These are phyloP conservation scores for Dione vanillae DNA, from an alignment of 2,888 invertebrate species.

Conservation along the genomic window DNA sequence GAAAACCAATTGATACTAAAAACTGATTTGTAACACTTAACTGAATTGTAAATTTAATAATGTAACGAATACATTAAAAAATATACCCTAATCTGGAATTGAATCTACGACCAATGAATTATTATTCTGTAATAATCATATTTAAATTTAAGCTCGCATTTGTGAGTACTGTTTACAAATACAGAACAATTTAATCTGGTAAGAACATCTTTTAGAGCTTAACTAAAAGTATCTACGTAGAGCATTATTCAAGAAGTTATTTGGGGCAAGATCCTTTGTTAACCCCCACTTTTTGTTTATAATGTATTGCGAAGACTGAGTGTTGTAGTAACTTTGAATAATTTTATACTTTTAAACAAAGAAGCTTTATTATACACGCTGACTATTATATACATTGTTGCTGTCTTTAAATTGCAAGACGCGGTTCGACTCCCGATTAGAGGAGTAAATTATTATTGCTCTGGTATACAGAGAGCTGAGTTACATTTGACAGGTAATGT, in stretches of 20 bases:
- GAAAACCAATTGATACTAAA: too few relatives aligned
- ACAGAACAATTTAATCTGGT: slow-evolving; percentile 33
- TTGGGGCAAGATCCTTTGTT: slow-evolving; percentile 45
- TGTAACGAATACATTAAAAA: too few relatives aligned
- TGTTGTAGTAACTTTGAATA: not conserved
- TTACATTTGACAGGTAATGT: too few relatives aligned
- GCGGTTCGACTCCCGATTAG: too few relatives aligned
- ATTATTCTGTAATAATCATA: not conserved
- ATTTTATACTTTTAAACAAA: not conserved
- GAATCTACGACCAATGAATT: not conserved
- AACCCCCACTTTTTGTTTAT: slow-evolving; percentile 11
- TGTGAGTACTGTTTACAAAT: slow-evolving; percentile 2
- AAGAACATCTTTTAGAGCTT: slow-evolving; percentile 42
- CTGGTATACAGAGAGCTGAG: too few relatives aligned
- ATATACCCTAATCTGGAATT: not conserved
- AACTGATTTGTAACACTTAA: too few relatives aligned
- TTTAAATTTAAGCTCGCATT: not conserved
- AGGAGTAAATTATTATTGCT: too few relatives aligned
- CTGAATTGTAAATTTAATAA: too few relatives aligned
- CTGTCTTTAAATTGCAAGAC: too few relatives aligned
- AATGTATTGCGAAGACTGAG: not conserved
- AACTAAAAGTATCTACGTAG: slow-evolving; percentile 47
- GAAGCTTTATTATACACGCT: too few relatives aligned
- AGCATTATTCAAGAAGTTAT: slow-evolving; percentile 49
- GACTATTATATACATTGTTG: too few relatives aligned